Base-by-base conservation (phyloP, 2,113 vertebrate genomes). In the Proteles cristata region DNA sequence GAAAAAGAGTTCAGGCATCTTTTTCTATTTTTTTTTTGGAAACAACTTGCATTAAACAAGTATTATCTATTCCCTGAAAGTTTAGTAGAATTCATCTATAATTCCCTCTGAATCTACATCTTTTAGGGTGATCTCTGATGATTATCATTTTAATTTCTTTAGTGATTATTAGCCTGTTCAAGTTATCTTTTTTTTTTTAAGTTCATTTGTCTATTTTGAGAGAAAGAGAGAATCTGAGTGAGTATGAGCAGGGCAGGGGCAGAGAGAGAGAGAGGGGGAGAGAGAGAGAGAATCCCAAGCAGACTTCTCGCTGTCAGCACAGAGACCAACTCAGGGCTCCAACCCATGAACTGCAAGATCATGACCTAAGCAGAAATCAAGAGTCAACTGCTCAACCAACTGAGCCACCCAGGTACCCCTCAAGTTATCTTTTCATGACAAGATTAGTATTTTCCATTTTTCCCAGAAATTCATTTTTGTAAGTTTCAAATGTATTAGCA, bases 361-460 rank as follows among this genome's bases (percentile, higher is more conserved):
- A 61, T 61, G 58, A 61, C 58, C 21, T 61, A 61, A 23, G 58
- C 58, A 0, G 21, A 61, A 61, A 61, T 3, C 58, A 61, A 61
- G 58, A 23, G 58, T 61, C 21, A 61, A 23, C 21, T 61, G 21
- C 21, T 61, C 58, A 4, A 25, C 9, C 21, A 61, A 23, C 58
- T 61, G 58, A 61, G 58, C 58, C 21, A 61, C 58, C 8, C 58
- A 61, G 58, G 58, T 21, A 23, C 21, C 21, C 58, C 21, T 74
- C 45, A 39, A 82, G 35, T 74, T 88, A 53, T 79, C 31, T 88
- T 83, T 82, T 28, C 88, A 26, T 91, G 74, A 61, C 61, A 83
- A n/a, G 86, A 69, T 33, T 73, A 45, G 31, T 58, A 58, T 69
- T 85, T 96, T 79, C 55, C n/a, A 86, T 68, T 94, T 88, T 82